Conservation (phyloP, 2,113 vertebrate species). For the Ochotona curzoniae region DNA sequence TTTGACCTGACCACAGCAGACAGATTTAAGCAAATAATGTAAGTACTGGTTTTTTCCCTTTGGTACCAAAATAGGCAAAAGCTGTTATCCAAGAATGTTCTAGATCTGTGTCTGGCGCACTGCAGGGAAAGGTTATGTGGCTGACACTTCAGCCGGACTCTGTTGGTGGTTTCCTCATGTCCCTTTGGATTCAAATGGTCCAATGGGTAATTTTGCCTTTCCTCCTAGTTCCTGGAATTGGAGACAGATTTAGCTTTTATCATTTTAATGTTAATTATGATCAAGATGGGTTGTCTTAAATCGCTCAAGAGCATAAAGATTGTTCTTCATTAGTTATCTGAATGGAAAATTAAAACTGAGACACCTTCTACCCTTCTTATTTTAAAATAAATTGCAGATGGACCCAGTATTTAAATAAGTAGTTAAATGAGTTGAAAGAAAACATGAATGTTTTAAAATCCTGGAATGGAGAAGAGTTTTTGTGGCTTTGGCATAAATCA, state of each 20-base stretch:
- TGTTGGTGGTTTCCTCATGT: background rate
- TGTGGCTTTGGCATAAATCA: background rate
- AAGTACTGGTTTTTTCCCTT: background rate
- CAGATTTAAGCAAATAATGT: background rate
- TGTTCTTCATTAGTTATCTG: conserved; percentile 57
- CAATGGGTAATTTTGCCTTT: conserved; percentile 13
- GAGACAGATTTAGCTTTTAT: background rate
- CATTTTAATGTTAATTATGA: conserved; percentile 54
- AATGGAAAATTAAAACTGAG: conserved; percentile 57
- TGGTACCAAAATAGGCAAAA: conserved; percentile 34
- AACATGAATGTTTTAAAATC: conserved; percentile 20
- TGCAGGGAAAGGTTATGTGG: conserved; percentile 3
- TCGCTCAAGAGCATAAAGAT: conserved; percentile 42
- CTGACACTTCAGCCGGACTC: background rate
- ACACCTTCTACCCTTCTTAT: conserved; percentile 47
- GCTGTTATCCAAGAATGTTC: conserved; percentile 64
- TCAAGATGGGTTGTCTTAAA: conserved; percentile 23
- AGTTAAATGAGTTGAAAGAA: conserved; percentile 29
- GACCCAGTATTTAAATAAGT: conserved; percentile 54
- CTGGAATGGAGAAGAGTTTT: background rate
- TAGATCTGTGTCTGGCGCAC: conserved; percentile 65
- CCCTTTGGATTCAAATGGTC: background rate
- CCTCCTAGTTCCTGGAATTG: conserved; percentile 17
- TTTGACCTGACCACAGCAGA: background rate
- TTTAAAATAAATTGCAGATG: conserved; percentile 60